These are phyloP conservation scores for Melanotaenia pygmaea DNA, from an alignment of 2,797 vertebrate species.

Conservation along the genomic window DNA sequence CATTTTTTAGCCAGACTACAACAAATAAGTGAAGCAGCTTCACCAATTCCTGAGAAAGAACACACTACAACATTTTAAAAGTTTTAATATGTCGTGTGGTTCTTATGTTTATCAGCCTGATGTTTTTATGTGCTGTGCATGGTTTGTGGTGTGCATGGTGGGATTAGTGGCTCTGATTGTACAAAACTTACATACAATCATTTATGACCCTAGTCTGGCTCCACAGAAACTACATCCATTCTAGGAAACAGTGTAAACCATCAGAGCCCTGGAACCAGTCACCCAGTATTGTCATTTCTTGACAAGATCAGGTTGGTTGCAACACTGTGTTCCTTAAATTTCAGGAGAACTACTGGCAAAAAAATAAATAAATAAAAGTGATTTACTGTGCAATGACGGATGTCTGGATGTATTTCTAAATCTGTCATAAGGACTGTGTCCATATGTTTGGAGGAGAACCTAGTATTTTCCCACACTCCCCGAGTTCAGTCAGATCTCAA, in stretches of 20 bases:
- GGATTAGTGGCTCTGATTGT: neutral
- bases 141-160: neutral
- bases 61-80: too few relatives aligned
- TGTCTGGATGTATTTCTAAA: constrained; percentile 41
- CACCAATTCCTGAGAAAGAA: too few relatives aligned
- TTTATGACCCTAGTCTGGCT: neutral
- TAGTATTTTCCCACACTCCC: constrained; percentile 52
- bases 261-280: neutral
- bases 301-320: constrained; percentile 26
- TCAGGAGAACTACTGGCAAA: constrained; percentile 24
- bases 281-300: neutral
- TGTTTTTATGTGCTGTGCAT: too few relatives aligned
- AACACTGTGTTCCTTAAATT: constrained; percentile 44
- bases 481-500: constrained; percentile 56
- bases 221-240: neutral
- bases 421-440: constrained; percentile 51
- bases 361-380: neutral
- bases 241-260: too few relatives aligned
- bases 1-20: too few relatives aligned
- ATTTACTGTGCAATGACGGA: constrained; percentile 30
- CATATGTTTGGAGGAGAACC: constrained; percentile 45
- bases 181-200: too few relatives aligned
- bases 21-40: too few relatives aligned
- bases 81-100: too few relatives aligned
- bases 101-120: too few relatives aligned